Evolutionary conservation across 2,797 vertebrate species (phyloP).

Genomic region (Carapus acus): DNA sequence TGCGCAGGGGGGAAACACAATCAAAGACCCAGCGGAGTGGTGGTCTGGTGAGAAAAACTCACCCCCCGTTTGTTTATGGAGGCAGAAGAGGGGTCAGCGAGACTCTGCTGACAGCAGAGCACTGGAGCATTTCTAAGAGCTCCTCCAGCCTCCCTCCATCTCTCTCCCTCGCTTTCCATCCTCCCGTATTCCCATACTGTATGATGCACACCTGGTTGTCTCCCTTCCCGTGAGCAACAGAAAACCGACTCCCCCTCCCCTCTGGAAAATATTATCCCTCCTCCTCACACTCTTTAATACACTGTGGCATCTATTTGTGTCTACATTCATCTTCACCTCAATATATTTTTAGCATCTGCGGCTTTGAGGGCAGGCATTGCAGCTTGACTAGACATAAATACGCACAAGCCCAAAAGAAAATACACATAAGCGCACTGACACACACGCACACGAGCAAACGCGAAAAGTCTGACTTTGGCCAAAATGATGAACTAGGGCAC

Average conservation of each 20-base stretch:
- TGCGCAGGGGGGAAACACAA: constrained; percentile 2
- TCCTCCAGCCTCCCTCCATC: constrained; percentile 14
- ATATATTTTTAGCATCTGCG: constrained; percentile 16
- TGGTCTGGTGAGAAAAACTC: constrained; percentile 8
- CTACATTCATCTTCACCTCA: constrained; percentile 32
- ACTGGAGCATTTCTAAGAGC: constrained; percentile 47
- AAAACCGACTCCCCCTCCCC: constrained; percentile 30
- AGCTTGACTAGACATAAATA: neutral
- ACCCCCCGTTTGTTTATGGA: constrained; percentile 16
- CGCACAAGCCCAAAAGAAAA: too few species aligned
- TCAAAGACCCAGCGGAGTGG: constrained; percentile 2
- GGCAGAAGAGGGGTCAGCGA: constrained; percentile 16
- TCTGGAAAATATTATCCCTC: constrained; percentile 19
- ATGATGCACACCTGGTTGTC: constrained; percentile 44
- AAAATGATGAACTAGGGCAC: constrained; percentile 22
- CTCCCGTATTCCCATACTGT: constrained; percentile 26
- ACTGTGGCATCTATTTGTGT: constrained; percentile 20
- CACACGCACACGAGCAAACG: neutral
- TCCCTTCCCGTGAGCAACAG: constrained; percentile 35
- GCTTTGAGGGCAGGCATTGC: constrained; percentile 12
- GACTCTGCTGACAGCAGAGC: constrained; percentile 48
- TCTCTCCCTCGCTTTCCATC: constrained; percentile 14
- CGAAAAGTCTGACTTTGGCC: constrained; percentile 13
- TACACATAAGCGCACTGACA: too few species aligned
- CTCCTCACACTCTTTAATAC: constrained; percentile 7